Evolutionary conservation across 1,140 invertebrate species (phyloP).

Genomic region (Lordiphosa stackelbergi): DNA sequence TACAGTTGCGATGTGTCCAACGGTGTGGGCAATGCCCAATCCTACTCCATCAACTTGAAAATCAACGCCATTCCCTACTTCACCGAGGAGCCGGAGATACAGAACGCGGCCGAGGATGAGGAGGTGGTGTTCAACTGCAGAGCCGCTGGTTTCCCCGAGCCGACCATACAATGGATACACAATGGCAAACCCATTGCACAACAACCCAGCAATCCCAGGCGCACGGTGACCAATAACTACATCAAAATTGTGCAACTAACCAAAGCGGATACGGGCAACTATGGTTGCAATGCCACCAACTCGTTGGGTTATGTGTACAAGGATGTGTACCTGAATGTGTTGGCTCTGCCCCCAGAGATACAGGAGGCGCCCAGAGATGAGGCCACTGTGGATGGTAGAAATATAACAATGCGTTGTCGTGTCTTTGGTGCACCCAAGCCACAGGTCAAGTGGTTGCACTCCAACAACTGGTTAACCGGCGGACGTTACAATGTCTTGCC

Average conservation of each 20-base stretch:
- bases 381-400: conserved; percentile 89
- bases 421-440: conserved; percentile 98
- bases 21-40: conserved; percentile 89
- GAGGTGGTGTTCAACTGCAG: conserved; percentile 91
- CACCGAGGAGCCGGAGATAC: conserved; percentile 91
- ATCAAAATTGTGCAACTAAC: conserved; percentile 90
- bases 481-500: conserved; percentile 85
- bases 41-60: conserved; percentile 89
- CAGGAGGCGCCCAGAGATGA: conserved; percentile 87
- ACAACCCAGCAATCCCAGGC: conserved; percentile 85
- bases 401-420: conserved; percentile 90
- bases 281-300: conserved; percentile 99
- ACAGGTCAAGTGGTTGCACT: conserved; percentile 92
- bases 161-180: conserved; percentile 96
- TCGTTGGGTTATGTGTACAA: conserved; percentile 98
- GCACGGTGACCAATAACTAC: conserved; percentile 83
- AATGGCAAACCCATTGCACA: conserved; percentile 94
- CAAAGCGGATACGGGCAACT: conserved; percentile 96
- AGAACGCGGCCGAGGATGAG: conserved; percentile 94
- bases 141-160: conserved; percentile 91
- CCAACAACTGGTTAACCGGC: conserved; percentile 85
- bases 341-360: conserved; percentile 94
- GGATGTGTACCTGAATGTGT: conserved; percentile 98
- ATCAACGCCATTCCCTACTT: conserved; percentile 95
- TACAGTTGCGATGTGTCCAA: conserved; percentile 96